phyloP scores from a whole-genome alignment of 2,113 vertebrate species.

The Neolamprologus tretocephalus region DNA sequence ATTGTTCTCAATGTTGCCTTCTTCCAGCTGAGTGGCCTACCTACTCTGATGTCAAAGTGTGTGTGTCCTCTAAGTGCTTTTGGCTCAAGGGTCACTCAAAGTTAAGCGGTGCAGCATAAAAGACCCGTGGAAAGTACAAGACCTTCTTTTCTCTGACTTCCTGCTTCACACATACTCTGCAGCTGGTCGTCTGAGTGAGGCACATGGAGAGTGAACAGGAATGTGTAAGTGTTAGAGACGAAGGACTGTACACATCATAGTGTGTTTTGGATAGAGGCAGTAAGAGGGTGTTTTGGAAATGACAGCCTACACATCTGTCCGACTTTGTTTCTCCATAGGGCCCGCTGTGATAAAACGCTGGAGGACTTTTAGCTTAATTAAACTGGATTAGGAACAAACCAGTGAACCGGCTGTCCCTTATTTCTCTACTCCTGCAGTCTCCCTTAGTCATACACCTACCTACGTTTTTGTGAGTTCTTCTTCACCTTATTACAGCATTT shows the following conservation, averaged over 20 bases:
- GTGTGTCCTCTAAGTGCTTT: not conserved
- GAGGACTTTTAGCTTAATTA: slow-evolving; percentile 50
- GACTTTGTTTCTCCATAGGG: not conserved
- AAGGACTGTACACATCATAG: not conserved
- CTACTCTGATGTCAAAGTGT: not conserved
- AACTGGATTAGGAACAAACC: slow-evolving; percentile 47
- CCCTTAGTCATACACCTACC: not conserved
- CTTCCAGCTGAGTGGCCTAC: not conserved
- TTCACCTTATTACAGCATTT: not conserved
- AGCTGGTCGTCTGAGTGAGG: not conserved
- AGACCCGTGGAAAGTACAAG: not conserved
- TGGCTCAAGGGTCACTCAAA: slow-evolving; percentile 42
- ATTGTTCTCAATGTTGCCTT: not conserved
- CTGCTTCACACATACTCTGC: not conserved
- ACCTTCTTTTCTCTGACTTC: not conserved
- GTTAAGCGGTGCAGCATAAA: not conserved
- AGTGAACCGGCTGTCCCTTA: slow-evolving; percentile 12
- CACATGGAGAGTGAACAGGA: not conserved
- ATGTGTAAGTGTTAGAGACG: not conserved
- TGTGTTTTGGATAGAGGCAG: not conserved
- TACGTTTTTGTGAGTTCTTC: not conserved
- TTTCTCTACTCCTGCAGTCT: not conserved
- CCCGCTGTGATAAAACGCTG: slow-evolving; percentile 19
- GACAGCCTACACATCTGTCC: slow-evolving; percentile 10
- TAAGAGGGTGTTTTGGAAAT: slow-evolving; percentile 13